Conservation (phyloP, 2,113 vertebrate genomes). For the Lipophrys pholis region DNA sequence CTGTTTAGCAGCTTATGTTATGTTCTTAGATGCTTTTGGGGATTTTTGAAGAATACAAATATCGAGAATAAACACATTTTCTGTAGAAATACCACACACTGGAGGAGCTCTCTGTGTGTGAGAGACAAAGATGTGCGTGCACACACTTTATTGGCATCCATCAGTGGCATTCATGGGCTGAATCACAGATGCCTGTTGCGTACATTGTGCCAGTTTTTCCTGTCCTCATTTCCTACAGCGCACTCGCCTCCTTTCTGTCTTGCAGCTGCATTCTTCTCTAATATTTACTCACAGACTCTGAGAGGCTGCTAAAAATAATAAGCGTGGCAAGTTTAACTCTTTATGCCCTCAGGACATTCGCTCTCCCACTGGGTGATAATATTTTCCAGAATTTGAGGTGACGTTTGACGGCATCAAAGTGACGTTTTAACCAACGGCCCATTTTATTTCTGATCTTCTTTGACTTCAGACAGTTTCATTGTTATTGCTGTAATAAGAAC, state of each 20-base stretch:
- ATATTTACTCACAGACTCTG: constrained; percentile 30
- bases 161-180: constrained; percentile 31
- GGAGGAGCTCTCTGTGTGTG: neutral
- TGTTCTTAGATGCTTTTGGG: neutral
- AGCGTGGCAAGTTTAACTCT: constrained; percentile 26
- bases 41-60: neutral
- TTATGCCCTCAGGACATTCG: constrained; percentile 17
- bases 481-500: too few species aligned
- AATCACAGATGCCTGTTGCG: constrained; percentile 25
- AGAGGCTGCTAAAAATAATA: constrained; percentile 35
- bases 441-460: constrained; percentile 21
- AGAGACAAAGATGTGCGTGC: neutral
- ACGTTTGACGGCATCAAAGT: constrained; percentile 31
- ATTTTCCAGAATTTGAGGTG: constrained; percentile 14
- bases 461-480: neutral
- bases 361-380: constrained; percentile 14
- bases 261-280: constrained; percentile 14
- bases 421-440: constrained; percentile 19
- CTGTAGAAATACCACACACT: neutral
- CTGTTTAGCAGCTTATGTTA: neutral
- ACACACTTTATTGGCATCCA: constrained; percentile 11
- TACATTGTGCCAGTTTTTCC: constrained; percentile 12
- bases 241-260: neutral
- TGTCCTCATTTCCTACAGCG: constrained; percentile 27
- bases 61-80: neutral